These are phyloP conservation scores for Laticauda colubrina DNA, from an alignment of 2,113 vertebrate species.

Conservation along the genomic window DNA sequence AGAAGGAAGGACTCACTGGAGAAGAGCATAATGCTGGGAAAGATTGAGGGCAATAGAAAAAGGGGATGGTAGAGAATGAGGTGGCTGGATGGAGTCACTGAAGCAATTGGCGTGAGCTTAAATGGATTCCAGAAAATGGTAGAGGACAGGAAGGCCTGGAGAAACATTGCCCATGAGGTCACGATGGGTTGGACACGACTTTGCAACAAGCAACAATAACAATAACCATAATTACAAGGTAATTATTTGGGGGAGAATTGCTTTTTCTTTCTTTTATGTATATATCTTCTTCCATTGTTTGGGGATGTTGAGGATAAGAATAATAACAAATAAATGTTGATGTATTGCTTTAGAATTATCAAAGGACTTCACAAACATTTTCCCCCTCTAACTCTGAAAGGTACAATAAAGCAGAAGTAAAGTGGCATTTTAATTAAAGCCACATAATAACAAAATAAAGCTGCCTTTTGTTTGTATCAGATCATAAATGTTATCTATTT, in stretches of 20 bases:
- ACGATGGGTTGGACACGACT: too few relatives aligned
- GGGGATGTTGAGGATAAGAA: background rate
- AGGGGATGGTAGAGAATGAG: too few relatives aligned
- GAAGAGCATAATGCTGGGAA: too few relatives aligned
- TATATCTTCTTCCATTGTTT: background rate
- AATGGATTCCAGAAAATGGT: too few relatives aligned
- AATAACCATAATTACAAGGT: background rate
- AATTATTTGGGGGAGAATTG: background rate
- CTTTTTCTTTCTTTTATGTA: background rate
- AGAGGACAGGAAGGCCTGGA: too few relatives aligned
- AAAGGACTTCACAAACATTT: background rate
- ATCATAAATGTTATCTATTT: background rate
- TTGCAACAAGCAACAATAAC: too few relatives aligned
- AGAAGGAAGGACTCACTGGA: too few relatives aligned
- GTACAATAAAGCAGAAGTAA: background rate
- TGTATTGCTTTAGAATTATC: background rate
- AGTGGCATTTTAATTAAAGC: background rate
- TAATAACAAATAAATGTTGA: background rate
- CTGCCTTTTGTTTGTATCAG: background rate
- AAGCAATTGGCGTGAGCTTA: too few relatives aligned
- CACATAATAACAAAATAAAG: background rate
- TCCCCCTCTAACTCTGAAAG: background rate
- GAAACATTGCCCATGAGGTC: too few relatives aligned
- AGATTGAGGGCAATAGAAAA: too few relatives aligned
- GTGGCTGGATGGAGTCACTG: too few relatives aligned